Conservation (phyloP, 1,140 invertebrate species). For the Notospermus geniculatus region DNA sequence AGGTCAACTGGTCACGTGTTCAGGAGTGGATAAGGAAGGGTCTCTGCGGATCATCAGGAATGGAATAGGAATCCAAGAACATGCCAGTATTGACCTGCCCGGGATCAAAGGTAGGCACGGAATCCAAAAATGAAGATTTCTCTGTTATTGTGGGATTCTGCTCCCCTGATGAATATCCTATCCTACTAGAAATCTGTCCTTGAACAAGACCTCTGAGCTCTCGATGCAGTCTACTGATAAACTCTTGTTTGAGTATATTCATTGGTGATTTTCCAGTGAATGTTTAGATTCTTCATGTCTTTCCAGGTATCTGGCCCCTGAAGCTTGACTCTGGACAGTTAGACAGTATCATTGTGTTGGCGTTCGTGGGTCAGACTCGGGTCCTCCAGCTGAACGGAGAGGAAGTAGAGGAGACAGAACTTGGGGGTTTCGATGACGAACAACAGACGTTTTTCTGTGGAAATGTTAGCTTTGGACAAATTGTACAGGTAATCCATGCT, state of each 20-base stretch:
- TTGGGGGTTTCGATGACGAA: slow-evolving; percentile 77
- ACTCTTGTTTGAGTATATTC: no score
- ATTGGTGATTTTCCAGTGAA: no score
- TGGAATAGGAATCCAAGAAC: slow-evolving; percentile 96
- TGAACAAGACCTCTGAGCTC: no score
- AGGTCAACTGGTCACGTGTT: slow-evolving; percentile 96
- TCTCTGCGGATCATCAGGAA: slow-evolving; percentile 95
- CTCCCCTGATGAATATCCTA: no score
- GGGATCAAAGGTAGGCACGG: slow-evolving; percentile 77
- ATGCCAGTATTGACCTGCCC: slow-evolving; percentile 92
- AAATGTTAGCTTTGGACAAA: slow-evolving; percentile 80
- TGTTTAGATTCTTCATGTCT: no score
- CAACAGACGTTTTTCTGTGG: slow-evolving; percentile 91
- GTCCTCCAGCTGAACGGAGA: slow-evolving; percentile 86
- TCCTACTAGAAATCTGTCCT: no score
- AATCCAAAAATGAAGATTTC: no score
- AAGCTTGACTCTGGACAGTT: slow-evolving; percentile 68
- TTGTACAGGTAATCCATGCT: slow-evolving; percentile 59
- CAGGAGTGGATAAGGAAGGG: slow-evolving; percentile 95
- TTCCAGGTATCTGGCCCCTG: slow-evolving; percentile 82
- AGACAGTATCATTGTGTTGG: slow-evolving; percentile 88
- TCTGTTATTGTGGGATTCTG: no score
- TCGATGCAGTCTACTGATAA: no score
- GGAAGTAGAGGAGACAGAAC: slow-evolving; percentile 94
- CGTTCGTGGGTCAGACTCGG: slow-evolving; percentile 92